Evolutionary conservation across 2,797 vertebrate genomes (phyloP), one percentile per base, ranked within the genome.

Genomic region (Momotus momota): DNA sequence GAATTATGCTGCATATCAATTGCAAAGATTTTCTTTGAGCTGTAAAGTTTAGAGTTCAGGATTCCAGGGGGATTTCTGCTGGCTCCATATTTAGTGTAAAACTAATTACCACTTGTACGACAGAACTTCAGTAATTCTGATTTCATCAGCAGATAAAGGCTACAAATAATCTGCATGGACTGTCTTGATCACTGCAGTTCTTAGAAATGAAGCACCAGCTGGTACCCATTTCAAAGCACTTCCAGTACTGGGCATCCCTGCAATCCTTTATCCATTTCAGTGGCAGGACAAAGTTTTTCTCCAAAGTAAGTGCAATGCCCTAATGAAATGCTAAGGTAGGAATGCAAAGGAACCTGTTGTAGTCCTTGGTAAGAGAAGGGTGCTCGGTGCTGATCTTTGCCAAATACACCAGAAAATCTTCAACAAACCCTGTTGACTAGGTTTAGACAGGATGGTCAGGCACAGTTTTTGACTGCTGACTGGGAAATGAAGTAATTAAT

Each of bases 11-110:
- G 46, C 62, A 25, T 88, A 78, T 86, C n/a, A 81, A 55, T 81
- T 74, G 52, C 31, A 86, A 86, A 66, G 65, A 78, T 94, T 91
- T 92, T 88, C 40, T 77, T 78, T 81, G 60, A 77, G 52, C 43
- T 61, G 40, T 35, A 25, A 84, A 64, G 14, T 84, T 86, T 86
- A 80, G 66, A 70, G n/a, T 26, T 51, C 41, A 12, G n/a, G 17
- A 13, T 45, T 49, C 26, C 57, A 16, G 23, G 10, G 65, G 33
- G 33, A 74, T 84, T 91, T 90, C 73, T 84, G 13, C 49, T 86
- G 52, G 9, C 10, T 73, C 8, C 41, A 66, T 33, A 14, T 21
- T 94, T 81, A 90, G 41, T 64, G 7, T 79, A 67, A 90, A 93
- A 75, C 48, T 54, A 81, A 81, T 93, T 81, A 57, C 55, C 5